Conservation (phyloP, 2,888 invertebrate species). For the Rutpela maculata region DNA sequence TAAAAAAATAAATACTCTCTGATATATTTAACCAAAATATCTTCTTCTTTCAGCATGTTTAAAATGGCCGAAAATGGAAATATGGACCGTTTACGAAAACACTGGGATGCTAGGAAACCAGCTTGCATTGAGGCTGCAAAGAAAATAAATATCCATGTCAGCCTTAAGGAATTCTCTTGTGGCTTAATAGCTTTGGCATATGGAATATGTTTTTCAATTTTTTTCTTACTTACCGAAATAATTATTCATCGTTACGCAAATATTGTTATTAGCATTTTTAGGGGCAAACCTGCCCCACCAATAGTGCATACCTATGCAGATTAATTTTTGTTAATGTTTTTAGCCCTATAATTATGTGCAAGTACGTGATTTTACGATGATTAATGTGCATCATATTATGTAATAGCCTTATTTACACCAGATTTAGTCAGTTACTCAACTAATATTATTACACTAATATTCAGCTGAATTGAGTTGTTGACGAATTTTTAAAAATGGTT, state of each 20-base stretch:
- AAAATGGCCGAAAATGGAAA: constrained; percentile 78
- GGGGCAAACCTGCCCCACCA: background rate
- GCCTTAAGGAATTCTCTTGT: constrained; percentile 78
- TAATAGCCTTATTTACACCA: too few species aligned
- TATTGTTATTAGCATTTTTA: background rate
- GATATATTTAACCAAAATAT: too few species aligned
- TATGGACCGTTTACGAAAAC: constrained; percentile 76
- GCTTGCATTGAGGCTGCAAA: constrained; percentile 76
- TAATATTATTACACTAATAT: too few species aligned
- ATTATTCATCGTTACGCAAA: background rate
- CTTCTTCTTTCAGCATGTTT: constrained; percentile 74
- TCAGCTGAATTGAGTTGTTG: too few species aligned
- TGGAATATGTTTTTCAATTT: constrained; percentile 73
- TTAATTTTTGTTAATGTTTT: background rate
- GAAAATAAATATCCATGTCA: constrained; percentile 75
- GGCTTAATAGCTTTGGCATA: constrained; percentile 75
- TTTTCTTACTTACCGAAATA: constrained; percentile 72
- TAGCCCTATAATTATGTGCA: background rate
- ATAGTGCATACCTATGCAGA: constrained; percentile 3
- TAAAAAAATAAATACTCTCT: too few species aligned
- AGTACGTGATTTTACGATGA: background rate
- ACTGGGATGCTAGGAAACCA: constrained; percentile 79
- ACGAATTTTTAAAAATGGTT: too few species aligned
- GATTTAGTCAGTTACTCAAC: too few species aligned
- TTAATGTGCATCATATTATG: too few species aligned